Evolutionary conservation across 1,140 invertebrate genomes (phyloP).

Genomic region (Chrysopa pallens): DNA sequence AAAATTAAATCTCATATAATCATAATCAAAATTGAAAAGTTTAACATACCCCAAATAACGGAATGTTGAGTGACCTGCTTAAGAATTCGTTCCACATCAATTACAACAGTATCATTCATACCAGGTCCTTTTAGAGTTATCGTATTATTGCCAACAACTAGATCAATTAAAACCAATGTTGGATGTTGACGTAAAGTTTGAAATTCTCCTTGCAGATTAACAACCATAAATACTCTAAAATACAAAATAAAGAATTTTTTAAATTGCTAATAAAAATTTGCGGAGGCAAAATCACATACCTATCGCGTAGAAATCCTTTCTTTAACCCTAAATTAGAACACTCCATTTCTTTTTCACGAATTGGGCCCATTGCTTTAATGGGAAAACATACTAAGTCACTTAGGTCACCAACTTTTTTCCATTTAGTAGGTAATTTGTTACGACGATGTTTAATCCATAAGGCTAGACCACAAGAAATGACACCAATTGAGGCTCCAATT

Average conservation of each 20-base stretch:
- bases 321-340: constrained; percentile 27
- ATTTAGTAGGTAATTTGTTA: neutral
- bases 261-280: neutral
- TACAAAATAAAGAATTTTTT: neutral
- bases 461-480: neutral
- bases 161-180: constrained; percentile 29
- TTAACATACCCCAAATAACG: constrained; percentile 23
- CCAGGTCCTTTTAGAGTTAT: constrained; percentile 26
- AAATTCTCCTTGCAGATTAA: constrained; percentile 27
- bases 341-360: constrained; percentile 19
- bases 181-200: constrained; percentile 29
- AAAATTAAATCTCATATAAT: too few relatives aligned
- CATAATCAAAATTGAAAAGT: too few relatives aligned
- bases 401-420: constrained; percentile 25
- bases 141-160: constrained; percentile 23
- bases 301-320: constrained; percentile 28
- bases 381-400: constrained; percentile 28
- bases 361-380: constrained; percentile 29
- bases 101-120: constrained; percentile 26
- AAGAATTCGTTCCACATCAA: constrained; percentile 26
- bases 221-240: constrained; percentile 24
- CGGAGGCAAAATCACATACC: constrained; percentile 10
- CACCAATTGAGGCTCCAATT: neutral
- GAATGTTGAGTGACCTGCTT: constrained; percentile 20
- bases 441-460: neutral